phyloP scores from a whole-genome alignment of 2,888 invertebrate genomes.

The Malachius bipustulatus region DNA sequence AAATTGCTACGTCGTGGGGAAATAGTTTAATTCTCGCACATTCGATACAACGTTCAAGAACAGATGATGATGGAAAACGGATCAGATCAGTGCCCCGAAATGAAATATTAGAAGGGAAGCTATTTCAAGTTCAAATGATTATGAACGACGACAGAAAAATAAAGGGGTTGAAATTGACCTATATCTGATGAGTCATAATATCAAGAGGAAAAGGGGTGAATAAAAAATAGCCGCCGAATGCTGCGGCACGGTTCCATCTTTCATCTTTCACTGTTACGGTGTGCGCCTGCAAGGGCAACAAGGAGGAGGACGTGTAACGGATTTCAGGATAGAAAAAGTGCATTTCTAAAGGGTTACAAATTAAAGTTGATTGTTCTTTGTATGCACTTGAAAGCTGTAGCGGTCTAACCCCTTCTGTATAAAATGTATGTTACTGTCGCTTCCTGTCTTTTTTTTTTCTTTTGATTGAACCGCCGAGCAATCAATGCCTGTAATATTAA shows the following conservation, averaged over 20 bases:
- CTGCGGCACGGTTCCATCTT: neutral
- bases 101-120: too few relatives aligned
- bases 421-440: constrained; percentile 7
- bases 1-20: too few relatives aligned
- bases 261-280: neutral
- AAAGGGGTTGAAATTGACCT: constrained; percentile 27
- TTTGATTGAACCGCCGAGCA: too few relatives aligned
- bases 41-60: too few relatives aligned
- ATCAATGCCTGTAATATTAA: too few relatives aligned
- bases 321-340: neutral
- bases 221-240: constrained; percentile 14
- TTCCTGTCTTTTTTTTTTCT: too few relatives aligned
- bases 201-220: constrained; percentile 21
- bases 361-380: constrained; percentile 14
- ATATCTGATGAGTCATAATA: constrained; percentile 26
- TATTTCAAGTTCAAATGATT: constrained; percentile 13
- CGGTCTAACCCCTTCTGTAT: neutral
- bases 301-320: neutral
- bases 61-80: too few relatives aligned
- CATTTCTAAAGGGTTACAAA: constrained; percentile 9
- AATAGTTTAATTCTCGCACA: too few relatives aligned
- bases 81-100: too few relatives aligned
- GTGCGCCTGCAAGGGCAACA: neutral
- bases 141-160: constrained; percentile 23
- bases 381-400: neutral